Evolutionary conservation across 2,113 vertebrate species (phyloP), one percentile per base, ranked within the genome.

Genomic region (Anoura caudifer): DNA sequence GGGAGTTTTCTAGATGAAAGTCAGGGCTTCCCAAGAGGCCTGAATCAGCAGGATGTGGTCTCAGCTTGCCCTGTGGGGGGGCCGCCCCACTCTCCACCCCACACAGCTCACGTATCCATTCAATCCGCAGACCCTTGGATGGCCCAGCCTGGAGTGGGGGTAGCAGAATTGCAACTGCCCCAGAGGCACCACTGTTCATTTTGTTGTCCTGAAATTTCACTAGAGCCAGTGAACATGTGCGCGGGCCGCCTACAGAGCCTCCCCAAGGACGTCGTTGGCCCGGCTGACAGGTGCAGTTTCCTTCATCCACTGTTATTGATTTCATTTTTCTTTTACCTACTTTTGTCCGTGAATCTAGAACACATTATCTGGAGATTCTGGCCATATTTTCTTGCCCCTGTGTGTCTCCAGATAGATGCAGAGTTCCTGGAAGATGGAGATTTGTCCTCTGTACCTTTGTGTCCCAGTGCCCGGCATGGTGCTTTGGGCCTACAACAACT

Each of bases 31-130:
- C 77, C 65, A 75, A 41, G 56, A 43, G 67, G 89, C 63, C 75
- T 83, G 83, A 83, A 54, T 75, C 86, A 69, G 95, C 85, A 86
- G 91, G 82, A 72, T 52, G 85, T 47, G 76, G 81, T 63, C 24
- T 26, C n/a, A 12, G 26, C 36, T 16, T 5, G 15, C 38, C 50
- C 67, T n/a, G 11, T 0, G 8, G 41, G 19, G 19, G 67, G 52
- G 3, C 77, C 52, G 36, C 61, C 86, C 88, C 17, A 7, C 17
- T 10, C 33, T 38, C 41, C 41, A 31, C 45, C 20, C 31, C 10
- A n/a, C 65, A 26, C 67, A 12, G 31, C 22, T 87, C 63, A 41
- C 63, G 1, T 28, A 75, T 16, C 26, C 67, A 4, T 6, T 41
- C 2, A 3, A 16, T 47, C 36, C 15, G 33, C 1, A 38, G 84